These are phyloP conservation scores for Gasteruption jaculator DNA, from an alignment of 2,888 invertebrate genomes.

Conservation along the genomic window DNA sequence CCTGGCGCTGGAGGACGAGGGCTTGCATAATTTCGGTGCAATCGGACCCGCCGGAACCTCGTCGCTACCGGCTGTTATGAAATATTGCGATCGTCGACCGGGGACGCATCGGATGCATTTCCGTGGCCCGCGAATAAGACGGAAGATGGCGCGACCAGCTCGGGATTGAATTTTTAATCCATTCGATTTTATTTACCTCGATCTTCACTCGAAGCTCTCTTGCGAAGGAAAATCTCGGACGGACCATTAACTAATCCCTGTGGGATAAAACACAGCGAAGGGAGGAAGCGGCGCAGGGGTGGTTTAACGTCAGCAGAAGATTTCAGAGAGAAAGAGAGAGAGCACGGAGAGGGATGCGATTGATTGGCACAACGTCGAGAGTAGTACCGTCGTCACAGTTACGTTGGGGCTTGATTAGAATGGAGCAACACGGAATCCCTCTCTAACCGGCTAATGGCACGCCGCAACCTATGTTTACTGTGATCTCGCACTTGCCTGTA, in stretches of 20 bases:
- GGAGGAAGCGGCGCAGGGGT: conserved; percentile 8
- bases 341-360: conserved; percentile 31
- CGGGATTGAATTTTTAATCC: too few relatives aligned
- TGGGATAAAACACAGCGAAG: conserved; percentile 38
- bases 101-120: too few relatives aligned
- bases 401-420: conserved; percentile 46
- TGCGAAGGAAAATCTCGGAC: conserved; percentile 47
- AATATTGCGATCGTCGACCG: too few relatives aligned
- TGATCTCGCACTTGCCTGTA: conserved; percentile 46
- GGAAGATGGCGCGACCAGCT: too few relatives aligned
- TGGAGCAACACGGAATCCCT: conserved; percentile 50
- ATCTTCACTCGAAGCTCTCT: too few relatives aligned
- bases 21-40: too few relatives aligned
- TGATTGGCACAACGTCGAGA: conserved; percentile 42
- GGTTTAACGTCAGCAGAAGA: conserved; percentile 17
- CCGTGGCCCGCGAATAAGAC: too few relatives aligned
- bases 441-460: conserved; percentile 50
- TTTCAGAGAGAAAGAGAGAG: conserved; percentile 15
- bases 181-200: too few relatives aligned
- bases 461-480: conserved; percentile 49
- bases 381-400: conserved; percentile 31
- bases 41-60: too few relatives aligned
- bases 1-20: too few relatives aligned
- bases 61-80: too few relatives aligned
- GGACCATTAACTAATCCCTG: conserved; percentile 48